Conservation (phyloP, 2,888 invertebrate genomes). For the Pseudococcus jackbeardsleyi region DNA sequence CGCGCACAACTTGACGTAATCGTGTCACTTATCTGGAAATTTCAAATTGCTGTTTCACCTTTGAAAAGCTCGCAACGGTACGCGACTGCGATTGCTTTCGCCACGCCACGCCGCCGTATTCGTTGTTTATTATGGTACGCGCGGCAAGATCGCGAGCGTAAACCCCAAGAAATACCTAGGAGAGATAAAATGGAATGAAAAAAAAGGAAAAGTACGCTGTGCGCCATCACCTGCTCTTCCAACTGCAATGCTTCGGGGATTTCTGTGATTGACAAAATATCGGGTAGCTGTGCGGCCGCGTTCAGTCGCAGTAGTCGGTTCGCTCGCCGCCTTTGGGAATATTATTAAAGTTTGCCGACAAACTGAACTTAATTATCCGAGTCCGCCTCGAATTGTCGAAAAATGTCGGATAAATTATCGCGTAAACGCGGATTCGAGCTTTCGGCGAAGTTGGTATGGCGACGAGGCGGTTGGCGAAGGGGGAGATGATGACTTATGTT, state of each 20-base stretch:
- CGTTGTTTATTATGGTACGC: not conserved
- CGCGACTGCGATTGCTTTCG: not conserved
- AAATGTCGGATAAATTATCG: not conserved
- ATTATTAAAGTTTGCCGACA: not conserved
- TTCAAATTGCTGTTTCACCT: slow-evolving; percentile 37
- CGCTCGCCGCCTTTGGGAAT: not conserved
- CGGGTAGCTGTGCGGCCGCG: not conserved
- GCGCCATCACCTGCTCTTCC: not conserved
- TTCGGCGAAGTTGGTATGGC: slow-evolving; percentile 7
- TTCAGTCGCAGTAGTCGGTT: not conserved
- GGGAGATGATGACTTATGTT: not conserved
- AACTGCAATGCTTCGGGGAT: not conserved
- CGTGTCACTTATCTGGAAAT: slow-evolving; percentile 39
- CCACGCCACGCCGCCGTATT: not conserved
- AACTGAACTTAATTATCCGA: slow-evolving; percentile 37
- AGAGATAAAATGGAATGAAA: not conserved
- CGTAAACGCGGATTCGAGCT: not conserved
- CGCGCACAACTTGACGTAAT: slow-evolving; percentile 43
- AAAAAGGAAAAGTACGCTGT: not conserved
- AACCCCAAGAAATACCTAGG: not conserved
- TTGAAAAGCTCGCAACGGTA: slow-evolving; percentile 20
- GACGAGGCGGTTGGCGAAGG: not conserved
- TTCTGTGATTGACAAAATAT: slow-evolving; percentile 24
- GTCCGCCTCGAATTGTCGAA: slow-evolving; percentile 1
- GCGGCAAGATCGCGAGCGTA: not conserved